Evolutionary conservation across 2,888 invertebrate species (phyloP).

Genomic region (Trichogramma evanescens): DNA sequence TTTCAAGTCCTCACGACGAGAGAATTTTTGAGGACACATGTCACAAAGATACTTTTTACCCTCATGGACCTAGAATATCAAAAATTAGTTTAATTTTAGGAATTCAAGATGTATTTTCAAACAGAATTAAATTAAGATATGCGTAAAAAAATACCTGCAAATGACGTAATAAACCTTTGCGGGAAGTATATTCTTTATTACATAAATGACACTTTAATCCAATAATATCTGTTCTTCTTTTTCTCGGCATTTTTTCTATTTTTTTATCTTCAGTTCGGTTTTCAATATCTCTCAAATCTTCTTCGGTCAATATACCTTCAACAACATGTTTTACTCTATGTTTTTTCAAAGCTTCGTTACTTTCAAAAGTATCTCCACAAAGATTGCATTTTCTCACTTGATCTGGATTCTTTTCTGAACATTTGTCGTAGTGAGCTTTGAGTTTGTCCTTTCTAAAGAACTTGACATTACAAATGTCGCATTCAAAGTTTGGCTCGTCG

Average conservation of each 20-base stretch:
- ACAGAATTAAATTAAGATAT: background rate
- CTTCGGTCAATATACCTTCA: slow-evolving; percentile 43
- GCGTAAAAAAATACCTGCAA: slow-evolving; percentile 28
- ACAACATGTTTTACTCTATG: slow-evolving; percentile 43
- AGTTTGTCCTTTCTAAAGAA: slow-evolving; percentile 45
- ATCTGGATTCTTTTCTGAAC: slow-evolving; percentile 45
- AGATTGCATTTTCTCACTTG: slow-evolving; percentile 45
- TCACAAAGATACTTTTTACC: slow-evolving; percentile 45
- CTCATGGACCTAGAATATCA: slow-evolving; percentile 36
- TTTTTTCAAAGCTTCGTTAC: slow-evolving; percentile 40
- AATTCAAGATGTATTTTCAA: background rate
- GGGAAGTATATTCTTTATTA: slow-evolving; percentile 43
- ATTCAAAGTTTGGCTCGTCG: slow-evolving; percentile 44
- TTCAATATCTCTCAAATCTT: slow-evolving; percentile 41
- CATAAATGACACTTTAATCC: slow-evolving; percentile 45
- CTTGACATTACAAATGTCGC: slow-evolving; percentile 44
- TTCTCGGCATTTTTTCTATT: slow-evolving; percentile 37
- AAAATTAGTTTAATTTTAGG: background rate
- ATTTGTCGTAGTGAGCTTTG: slow-evolving; percentile 45
- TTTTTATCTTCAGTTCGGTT: slow-evolving; percentile 35
- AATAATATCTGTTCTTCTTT: slow-evolving; percentile 43
- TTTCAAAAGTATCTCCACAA: slow-evolving; percentile 43
- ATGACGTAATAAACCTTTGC: slow-evolving; percentile 42
- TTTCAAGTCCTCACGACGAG: slow-evolving; percentile 42
- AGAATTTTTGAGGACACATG: slow-evolving; percentile 45